A percentile compares a stretch with the other conserved stretches of the same genome.
phyloP scores from a whole-genome alignment of 2,797 vertebrate genomes.

The Rhinoraja longicauda region DNA sequence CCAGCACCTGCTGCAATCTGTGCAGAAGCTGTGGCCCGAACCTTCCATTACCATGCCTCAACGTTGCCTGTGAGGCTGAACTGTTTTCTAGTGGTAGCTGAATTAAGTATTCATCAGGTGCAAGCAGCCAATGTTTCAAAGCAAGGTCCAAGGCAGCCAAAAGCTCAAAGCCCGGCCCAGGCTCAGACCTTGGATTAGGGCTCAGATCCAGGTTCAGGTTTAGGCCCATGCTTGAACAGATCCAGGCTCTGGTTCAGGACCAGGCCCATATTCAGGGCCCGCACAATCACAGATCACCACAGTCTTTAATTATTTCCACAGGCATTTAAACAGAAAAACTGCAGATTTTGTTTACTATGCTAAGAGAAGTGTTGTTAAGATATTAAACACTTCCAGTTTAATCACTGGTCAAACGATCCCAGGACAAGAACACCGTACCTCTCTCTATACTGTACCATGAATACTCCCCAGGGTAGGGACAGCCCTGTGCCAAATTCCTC shows the following conservation, averaged over 20 bases:
- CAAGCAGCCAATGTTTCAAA: not conserved
- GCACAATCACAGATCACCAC: too few species aligned
- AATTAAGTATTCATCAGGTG: not conserved
- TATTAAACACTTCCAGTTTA: not conserved
- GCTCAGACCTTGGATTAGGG: not conserved
- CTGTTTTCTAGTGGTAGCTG: not conserved
- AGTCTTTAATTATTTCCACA: not conserved
- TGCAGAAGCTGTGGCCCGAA: not conserved
- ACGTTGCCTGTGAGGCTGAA: not conserved
- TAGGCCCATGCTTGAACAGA: not conserved
- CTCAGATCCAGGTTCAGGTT: not conserved
- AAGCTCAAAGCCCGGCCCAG: not conserved
- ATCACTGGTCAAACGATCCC: not conserved
- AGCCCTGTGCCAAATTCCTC: too few species aligned
- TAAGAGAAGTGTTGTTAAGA: not conserved
- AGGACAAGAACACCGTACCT: not conserved
- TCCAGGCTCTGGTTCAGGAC: not conserved
- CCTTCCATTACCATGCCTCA: not conserved
- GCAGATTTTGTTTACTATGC: not conserved
- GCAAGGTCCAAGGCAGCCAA: not conserved
- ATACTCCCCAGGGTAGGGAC: too few species aligned
- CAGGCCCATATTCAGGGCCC: not conserved
- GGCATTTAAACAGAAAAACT: not conserved
- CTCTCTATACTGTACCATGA: not conserved
- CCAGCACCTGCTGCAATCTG: not conserved